phyloP scores from a whole-genome alignment of 2,797 vertebrate species.

The Cynodonichthys magdalenae region DNA sequence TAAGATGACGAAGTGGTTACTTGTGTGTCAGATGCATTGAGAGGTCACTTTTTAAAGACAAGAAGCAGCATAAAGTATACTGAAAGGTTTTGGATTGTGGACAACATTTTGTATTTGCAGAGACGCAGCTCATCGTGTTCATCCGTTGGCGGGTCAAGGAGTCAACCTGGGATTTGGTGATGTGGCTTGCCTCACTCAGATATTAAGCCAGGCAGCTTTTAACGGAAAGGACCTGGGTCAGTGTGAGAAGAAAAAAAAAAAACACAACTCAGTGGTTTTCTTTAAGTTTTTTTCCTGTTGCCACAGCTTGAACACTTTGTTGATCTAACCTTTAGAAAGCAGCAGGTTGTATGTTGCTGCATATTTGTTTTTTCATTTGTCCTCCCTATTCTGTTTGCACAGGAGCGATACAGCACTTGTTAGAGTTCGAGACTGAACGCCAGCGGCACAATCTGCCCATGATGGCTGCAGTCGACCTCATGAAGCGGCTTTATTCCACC shows the following conservation, averaged over 20 bases:
- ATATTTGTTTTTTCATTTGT: slow-evolving; percentile 28
- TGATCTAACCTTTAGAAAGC: slow-evolving; percentile 68
- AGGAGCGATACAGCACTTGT: slow-evolving; percentile 92
- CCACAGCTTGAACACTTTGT: slow-evolving; percentile 44
- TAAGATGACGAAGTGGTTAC: slow-evolving; percentile 68
- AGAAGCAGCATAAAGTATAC: neutral
- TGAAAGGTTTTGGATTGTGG: no score
- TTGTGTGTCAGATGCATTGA: no score
- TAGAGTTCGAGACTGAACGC: slow-evolving; percentile 91
- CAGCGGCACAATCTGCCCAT: slow-evolving; percentile 94
- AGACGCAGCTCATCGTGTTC: slow-evolving; percentile 96
- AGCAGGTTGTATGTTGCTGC: slow-evolving; percentile 37
- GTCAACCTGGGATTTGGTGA: slow-evolving; percentile 98
- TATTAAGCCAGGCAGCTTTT: slow-evolving; percentile 92
- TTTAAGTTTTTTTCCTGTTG: slow-evolving; percentile 70
- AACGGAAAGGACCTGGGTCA: slow-evolving; percentile 94
- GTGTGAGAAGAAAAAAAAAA: slow-evolving; percentile 61
- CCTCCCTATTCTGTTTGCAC: slow-evolving; percentile 9
- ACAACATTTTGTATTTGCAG: slow-evolving; percentile 70
- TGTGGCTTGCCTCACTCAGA: slow-evolving; percentile 86
- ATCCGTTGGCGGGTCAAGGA: slow-evolving; percentile 96
- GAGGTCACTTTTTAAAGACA: neutral
- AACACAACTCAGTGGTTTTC: slow-evolving; percentile 53
- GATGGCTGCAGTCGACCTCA: slow-evolving; percentile 89
- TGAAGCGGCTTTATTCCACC: slow-evolving; percentile 94